A percentile compares a stretch with the other conserved stretches of the same genome.
Conservation (phyloP, 2,797 vertebrate genomes). For the Poeciliopsis paucimaculata region DNA sequence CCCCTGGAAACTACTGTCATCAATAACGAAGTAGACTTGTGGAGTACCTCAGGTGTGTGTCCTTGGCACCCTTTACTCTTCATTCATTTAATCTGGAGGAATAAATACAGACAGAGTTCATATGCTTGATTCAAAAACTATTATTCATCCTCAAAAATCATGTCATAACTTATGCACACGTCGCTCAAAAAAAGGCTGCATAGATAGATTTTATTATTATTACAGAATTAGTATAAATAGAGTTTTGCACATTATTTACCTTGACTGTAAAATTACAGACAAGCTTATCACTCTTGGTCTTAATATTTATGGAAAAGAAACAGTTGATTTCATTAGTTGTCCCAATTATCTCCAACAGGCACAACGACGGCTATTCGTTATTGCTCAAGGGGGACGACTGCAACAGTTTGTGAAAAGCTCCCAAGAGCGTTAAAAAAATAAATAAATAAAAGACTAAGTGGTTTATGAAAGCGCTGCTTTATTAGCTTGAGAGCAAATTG, state of each 20-base stretch:
- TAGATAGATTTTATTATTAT: background rate
- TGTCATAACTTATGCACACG: background rate
- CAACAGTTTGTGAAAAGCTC: conserved; percentile 22
- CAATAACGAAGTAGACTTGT: background rate
- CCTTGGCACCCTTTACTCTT: background rate
- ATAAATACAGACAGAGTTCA: background rate
- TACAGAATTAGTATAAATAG: background rate
- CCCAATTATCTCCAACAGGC: background rate
- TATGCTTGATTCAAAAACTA: background rate
- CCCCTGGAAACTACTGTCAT: background rate
- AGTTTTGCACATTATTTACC: background rate
- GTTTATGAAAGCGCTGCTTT: conserved; percentile 40
- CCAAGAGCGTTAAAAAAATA: conserved; percentile 13
- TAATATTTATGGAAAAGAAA: conserved; percentile 1
- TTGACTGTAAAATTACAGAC: background rate
- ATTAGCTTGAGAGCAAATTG: conserved; percentile 40
- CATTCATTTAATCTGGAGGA: background rate
- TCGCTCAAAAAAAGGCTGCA: background rate
- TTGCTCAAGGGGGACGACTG: background rate
- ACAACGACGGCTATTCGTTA: background rate
- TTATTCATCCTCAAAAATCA: background rate
- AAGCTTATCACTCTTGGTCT: conserved; percentile 1
- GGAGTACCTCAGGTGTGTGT: background rate
- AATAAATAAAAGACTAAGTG: conserved; percentile 17
- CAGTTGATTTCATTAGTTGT: conserved; percentile 23